phyloP scores from a whole-genome alignment of 1,140 invertebrate genomes.

The Drosophila baimaii region DNA sequence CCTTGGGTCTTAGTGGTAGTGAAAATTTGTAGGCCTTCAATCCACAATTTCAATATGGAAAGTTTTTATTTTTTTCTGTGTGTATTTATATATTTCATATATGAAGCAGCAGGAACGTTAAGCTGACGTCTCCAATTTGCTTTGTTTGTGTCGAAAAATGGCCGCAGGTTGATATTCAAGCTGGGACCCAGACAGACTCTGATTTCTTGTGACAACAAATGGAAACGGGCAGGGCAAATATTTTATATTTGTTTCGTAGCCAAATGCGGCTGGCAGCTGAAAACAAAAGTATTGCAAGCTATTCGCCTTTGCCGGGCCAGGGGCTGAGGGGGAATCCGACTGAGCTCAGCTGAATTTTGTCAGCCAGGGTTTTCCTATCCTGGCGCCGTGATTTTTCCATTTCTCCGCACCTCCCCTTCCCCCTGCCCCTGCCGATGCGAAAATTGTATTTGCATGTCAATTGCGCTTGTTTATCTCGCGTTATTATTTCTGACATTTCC shows the following conservation, averaged over 20 bases:
- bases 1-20: too few relatives aligned
- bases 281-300: slow-evolving; percentile 71
- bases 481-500: slow-evolving; percentile 77
- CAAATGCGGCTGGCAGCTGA: slow-evolving; percentile 48
- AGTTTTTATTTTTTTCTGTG: background rate
- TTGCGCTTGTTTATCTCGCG: slow-evolving; percentile 78
- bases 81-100: slow-evolving; percentile 1
- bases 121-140: slow-evolving; percentile 75
- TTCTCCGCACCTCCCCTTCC: background rate
- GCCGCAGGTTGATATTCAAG: slow-evolving; percentile 64
- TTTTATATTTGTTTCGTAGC: slow-evolving; percentile 76
- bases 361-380: slow-evolving; percentile 17
- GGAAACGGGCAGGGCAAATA: slow-evolving; percentile 60
- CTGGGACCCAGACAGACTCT: slow-evolving; percentile 48
- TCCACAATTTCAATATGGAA: background rate
- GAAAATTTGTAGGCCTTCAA: too few relatives aligned
- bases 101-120: slow-evolving; percentile 33
- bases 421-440: slow-evolving; percentile 21
- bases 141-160: slow-evolving; percentile 62
- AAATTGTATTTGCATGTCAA: slow-evolving; percentile 82
- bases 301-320: slow-evolving; percentile 47
- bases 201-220: slow-evolving; percentile 71
- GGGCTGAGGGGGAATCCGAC: slow-evolving; percentile 1
- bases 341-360: slow-evolving; percentile 7
- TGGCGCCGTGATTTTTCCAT: slow-evolving; percentile 55